These are phyloP conservation scores for Dinoponera quadriceps DNA, from an alignment of 1,140 invertebrate species.

Conservation along the genomic window DNA sequence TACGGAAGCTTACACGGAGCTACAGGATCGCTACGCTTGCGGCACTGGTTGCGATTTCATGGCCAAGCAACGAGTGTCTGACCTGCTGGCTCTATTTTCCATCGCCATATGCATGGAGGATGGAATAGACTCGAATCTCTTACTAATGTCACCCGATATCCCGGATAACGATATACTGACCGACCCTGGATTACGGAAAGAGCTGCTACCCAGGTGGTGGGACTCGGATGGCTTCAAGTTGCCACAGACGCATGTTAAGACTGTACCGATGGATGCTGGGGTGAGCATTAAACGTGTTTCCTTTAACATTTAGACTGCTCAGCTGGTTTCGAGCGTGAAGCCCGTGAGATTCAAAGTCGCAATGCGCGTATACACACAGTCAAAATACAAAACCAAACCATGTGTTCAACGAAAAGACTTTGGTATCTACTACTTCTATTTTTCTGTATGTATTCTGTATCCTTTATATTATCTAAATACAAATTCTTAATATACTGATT, in stretches of 20 bases:
- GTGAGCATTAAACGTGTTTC: slow-evolving; percentile 73
- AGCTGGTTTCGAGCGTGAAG: not conserved
- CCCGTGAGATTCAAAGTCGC: too few species aligned
- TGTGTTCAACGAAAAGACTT: too few species aligned
- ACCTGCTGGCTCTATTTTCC: slow-evolving; percentile 76
- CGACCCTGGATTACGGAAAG: slow-evolving; percentile 82
- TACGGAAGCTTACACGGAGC: slow-evolving; percentile 80
- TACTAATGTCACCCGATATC: slow-evolving; percentile 80
- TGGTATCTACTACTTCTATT: too few species aligned
- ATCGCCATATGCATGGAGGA: slow-evolving; percentile 79
- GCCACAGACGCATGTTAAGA: slow-evolving; percentile 83
- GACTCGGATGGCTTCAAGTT: slow-evolving; percentile 82
- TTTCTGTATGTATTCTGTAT: too few species aligned
- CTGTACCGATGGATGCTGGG: slow-evolving; percentile 81
- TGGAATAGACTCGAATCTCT: slow-evolving; percentile 76
- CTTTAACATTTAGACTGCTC: not conserved
- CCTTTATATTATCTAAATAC: too few species aligned
- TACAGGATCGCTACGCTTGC: slow-evolving; percentile 79
- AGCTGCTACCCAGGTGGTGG: slow-evolving; percentile 83
- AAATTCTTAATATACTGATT: too few species aligned
- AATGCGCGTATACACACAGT: too few species aligned
- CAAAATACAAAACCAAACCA: too few species aligned
- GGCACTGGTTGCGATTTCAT: slow-evolving; percentile 82
- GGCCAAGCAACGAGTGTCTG: slow-evolving; percentile 78
- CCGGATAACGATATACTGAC: slow-evolving; percentile 82